phyloP scores from a whole-genome alignment of 2,113 vertebrate genomes.

The Plecturocebus donacophilus region DNA sequence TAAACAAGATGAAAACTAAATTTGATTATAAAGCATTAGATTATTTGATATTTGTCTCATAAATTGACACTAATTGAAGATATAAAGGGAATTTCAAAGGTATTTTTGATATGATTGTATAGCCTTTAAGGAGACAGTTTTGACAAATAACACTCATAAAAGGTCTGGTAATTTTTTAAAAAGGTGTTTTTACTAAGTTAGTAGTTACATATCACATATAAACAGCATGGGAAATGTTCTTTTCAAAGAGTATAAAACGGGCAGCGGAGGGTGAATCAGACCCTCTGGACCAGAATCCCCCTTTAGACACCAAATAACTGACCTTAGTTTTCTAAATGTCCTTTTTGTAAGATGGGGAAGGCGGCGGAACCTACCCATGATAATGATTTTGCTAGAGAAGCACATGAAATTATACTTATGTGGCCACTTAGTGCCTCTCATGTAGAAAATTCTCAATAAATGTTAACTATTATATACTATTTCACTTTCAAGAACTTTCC shows the following conservation, averaged over 20 bases:
- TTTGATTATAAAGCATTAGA: not conserved
- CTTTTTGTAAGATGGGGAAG: not conserved
- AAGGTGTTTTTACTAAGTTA: not conserved
- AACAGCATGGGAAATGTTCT: not conserved
- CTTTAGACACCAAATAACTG: not conserved
- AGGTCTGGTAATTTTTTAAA: not conserved
- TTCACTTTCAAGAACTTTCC: not conserved
- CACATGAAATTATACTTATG: not conserved
- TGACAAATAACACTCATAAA: not conserved
- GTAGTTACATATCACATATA: not conserved
- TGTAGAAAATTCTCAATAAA: conserved; percentile 23
- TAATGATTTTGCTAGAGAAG: not conserved
- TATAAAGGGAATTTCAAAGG: not conserved
- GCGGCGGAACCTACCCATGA: not conserved
- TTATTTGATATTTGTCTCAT: conserved; percentile 10
- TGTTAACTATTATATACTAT: not conserved
- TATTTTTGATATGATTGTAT: not conserved
- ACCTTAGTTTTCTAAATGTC: conserved; percentile 11
- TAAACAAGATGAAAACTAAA: not conserved
- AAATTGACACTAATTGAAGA: not conserved
- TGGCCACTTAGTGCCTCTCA: not conserved
- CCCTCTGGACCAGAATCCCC: not conserved
- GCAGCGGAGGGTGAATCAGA: not conserved
- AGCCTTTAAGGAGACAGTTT: not conserved
- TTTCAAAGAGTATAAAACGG: not conserved